Conservation (phyloP, 2,113 vertebrate species). For the Megaceryle torquata region DNA sequence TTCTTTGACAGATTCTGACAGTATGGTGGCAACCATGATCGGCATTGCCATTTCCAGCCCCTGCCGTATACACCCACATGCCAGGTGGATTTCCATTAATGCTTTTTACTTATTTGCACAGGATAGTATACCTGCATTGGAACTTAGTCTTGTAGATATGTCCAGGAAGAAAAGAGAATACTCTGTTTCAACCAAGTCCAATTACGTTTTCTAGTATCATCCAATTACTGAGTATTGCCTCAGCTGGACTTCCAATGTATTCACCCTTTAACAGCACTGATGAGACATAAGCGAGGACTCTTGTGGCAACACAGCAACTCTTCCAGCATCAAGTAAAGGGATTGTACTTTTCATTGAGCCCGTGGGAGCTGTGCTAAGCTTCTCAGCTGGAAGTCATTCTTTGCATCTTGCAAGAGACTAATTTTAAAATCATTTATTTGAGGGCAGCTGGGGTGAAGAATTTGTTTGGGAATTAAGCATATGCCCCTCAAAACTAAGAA, state of each 20-base stretch:
- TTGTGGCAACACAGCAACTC: background rate
- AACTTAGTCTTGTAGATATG: background rate
- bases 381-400: constrained; percentile 34
- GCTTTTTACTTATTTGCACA: background rate
- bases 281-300: background rate
- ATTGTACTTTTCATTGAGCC: background rate
- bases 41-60: background rate
- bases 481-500: constrained; percentile 51
- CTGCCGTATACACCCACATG: background rate
- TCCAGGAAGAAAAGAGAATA: background rate
- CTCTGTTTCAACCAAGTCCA: background rate
- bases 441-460: constrained; percentile 54
- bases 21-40: background rate
- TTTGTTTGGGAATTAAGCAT: constrained; percentile 58
- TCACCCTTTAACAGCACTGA: background rate
- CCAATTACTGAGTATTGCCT: background rate
- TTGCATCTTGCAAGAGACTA: constrained; percentile 28
- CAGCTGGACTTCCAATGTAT: background rate
- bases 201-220: rapidly evolving
- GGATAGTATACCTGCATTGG: background rate
- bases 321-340: background rate
- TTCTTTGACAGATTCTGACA: background rate
- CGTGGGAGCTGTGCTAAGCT: constrained; percentile 13
- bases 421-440: constrained; percentile 37
- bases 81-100: background rate